These are phyloP conservation scores for Cephus spinipes DNA, from an alignment of 2,888 invertebrate genomes.

Conservation along the genomic window DNA sequence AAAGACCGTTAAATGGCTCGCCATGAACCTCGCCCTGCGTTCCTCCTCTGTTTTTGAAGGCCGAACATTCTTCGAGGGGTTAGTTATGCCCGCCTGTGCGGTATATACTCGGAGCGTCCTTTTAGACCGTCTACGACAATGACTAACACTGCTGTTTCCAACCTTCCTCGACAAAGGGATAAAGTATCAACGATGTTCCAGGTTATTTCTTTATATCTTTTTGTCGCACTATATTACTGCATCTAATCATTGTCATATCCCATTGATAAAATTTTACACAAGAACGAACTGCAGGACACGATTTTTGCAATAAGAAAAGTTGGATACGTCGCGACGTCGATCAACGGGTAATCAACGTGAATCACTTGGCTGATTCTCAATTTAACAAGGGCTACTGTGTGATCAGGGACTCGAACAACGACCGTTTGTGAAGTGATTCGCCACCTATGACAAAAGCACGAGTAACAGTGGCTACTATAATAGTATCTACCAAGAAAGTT, in stretches of 20 bases:
- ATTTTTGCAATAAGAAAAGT: no score
- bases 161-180: background rate
- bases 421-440: conserved; percentile 35
- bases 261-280: no score
- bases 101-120: background rate
- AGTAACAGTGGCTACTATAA: no score
- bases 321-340: conserved; percentile 38
- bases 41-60: conserved; percentile 62
- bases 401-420: conserved; percentile 60
- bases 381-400: conserved; percentile 65
- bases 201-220: background rate
- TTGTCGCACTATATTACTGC: background rate
- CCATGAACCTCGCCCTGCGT: conserved; percentile 54
- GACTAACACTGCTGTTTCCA: background rate
- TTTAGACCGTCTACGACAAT: background rate
- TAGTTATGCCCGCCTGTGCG: conserved; percentile 23
- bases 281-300: no score
- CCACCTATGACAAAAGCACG: background rate
- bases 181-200: background rate
- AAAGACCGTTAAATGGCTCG: conserved; percentile 65
- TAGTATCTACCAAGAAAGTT: no score
- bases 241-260: background rate
- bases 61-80: conserved; percentile 58
- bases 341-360: conserved; percentile 65
- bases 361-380: conserved; percentile 65